These are phyloP conservation scores for Megamerina dolium DNA, from an alignment of 2,888 invertebrate species.

Conservation along the genomic window DNA sequence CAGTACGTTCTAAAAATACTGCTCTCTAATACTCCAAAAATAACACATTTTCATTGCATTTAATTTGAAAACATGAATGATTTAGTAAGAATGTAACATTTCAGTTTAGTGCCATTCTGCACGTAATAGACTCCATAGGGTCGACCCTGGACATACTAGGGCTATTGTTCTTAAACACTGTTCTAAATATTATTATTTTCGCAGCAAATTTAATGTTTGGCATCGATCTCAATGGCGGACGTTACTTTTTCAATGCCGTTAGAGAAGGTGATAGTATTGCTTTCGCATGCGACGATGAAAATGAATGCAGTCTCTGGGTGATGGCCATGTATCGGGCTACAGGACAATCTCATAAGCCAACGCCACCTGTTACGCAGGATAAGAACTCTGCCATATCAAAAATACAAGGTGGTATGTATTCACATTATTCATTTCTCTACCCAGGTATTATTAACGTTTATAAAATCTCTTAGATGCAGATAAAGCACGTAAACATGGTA, in stretches of 20 bases:
- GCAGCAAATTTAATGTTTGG: conserved; percentile 87
- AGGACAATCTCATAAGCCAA: conserved; percentile 98
- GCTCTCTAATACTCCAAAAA: too few relatives aligned
- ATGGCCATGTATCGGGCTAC: conserved; percentile 99
- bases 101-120: too few relatives aligned
- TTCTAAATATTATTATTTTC: conserved; percentile 23
- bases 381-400: conserved; percentile 81
- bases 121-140: too few relatives aligned
- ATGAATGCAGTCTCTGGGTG: conserved; percentile 97
- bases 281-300: conserved; percentile 94
- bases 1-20: too few relatives aligned
- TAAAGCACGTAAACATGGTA: conserved; percentile 94
- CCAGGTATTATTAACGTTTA: too few relatives aligned
- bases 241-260: conserved; percentile 97
- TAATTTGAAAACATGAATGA: too few relatives aligned
- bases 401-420: conserved; percentile 66
- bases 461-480: conserved; percentile 48
- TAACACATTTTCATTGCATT: too few relatives aligned
- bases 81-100: too few relatives aligned
- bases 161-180: too few relatives aligned
- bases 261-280: conserved; percentile 96
- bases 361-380: conserved; percentile 83
- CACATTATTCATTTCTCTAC: conserved; percentile 1
- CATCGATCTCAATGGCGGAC: conserved; percentile 87
- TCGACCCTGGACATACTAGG: too few relatives aligned